These are phyloP conservation scores for Ditylenchus dipsaci DNA, from an alignment of 1,140 invertebrate species.

Conservation along the genomic window DNA sequence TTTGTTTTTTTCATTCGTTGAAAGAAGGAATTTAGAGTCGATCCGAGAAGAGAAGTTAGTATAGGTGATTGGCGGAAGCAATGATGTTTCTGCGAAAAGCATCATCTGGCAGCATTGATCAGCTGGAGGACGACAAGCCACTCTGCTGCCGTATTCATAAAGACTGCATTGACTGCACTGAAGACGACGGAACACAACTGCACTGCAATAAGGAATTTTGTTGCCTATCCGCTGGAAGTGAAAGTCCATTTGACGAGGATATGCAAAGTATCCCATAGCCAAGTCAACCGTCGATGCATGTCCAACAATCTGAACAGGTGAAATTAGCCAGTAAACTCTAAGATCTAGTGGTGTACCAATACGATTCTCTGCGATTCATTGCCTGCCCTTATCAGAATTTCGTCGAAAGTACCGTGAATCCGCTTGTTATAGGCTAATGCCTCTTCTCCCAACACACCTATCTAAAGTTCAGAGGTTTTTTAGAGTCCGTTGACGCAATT, in stretches of 20 bases:
- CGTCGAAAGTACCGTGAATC: background rate
- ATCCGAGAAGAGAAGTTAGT: slow-evolving; percentile 7
- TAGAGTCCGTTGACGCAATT: too few species aligned
- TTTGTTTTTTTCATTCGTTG: too few species aligned
- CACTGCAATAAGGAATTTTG: slow-evolving; percentile 25
- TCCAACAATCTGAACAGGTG: slow-evolving; percentile 30
- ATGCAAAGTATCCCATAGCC: slow-evolving; percentile 27
- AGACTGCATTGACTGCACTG: background rate
- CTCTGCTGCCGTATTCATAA: background rate
- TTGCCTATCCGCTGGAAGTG: slow-evolving; percentile 18
- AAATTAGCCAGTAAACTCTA: background rate
- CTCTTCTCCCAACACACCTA: background rate
- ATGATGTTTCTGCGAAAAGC: background rate
- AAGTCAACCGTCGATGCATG: slow-evolving; percentile 47
- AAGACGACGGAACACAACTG: slow-evolving; percentile 11
- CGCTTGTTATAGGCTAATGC: slow-evolving; percentile 2
- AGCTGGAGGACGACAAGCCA: too few species aligned
- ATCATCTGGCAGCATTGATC: too few species aligned
- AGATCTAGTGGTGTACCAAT: background rate
- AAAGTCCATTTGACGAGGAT: slow-evolving; percentile 13
- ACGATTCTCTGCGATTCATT: background rate
- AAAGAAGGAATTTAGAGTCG: background rate
- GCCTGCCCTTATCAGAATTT: background rate
- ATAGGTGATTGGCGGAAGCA: slow-evolving; percentile 12
- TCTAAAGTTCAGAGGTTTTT: background rate